Conservation (phyloP, 1,140 invertebrate species). For the Amphibalanus amphitrite region DNA sequence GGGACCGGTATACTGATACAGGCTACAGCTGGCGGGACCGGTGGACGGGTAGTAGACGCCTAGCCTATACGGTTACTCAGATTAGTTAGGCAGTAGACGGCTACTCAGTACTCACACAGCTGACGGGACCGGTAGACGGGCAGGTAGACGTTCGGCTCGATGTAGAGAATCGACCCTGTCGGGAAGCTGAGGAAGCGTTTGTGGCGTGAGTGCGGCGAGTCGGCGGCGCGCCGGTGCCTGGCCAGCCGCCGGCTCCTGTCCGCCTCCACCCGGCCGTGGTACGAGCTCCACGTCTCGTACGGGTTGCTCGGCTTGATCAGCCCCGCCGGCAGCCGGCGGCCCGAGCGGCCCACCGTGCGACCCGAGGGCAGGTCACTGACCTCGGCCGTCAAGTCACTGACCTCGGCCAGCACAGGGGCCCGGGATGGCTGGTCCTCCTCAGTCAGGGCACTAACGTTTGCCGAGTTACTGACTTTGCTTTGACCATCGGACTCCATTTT, state of each 20-base stretch:
- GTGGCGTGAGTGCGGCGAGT: slow-evolving; percentile 45
- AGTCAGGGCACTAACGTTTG: no score
- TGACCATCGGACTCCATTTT: no score
- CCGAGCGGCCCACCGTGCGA: background rate
- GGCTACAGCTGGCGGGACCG: no score
- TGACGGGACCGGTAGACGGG: slow-evolving; percentile 8
- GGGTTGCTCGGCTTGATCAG: background rate
- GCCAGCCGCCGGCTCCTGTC: background rate
- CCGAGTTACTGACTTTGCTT: no score
- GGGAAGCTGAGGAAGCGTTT: slow-evolving; percentile 30
- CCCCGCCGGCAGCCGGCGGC: background rate
- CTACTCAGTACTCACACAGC: background rate
- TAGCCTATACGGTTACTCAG: no score
- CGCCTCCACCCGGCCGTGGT: background rate
- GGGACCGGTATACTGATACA: no score
- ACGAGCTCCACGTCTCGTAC: background rate
- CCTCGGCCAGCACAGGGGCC: no score
- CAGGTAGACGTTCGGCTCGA: slow-evolving; percentile 17
- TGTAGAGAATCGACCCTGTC: slow-evolving; percentile 17
- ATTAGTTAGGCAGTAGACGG: no score
- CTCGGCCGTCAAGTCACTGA: background rate
- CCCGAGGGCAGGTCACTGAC: background rate
- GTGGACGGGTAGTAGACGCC: no score
- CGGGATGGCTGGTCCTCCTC: no score
- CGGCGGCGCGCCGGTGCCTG: background rate